Conservation (phyloP, 2,113 vertebrate genomes). For the Coptodon rendalli region DNA sequence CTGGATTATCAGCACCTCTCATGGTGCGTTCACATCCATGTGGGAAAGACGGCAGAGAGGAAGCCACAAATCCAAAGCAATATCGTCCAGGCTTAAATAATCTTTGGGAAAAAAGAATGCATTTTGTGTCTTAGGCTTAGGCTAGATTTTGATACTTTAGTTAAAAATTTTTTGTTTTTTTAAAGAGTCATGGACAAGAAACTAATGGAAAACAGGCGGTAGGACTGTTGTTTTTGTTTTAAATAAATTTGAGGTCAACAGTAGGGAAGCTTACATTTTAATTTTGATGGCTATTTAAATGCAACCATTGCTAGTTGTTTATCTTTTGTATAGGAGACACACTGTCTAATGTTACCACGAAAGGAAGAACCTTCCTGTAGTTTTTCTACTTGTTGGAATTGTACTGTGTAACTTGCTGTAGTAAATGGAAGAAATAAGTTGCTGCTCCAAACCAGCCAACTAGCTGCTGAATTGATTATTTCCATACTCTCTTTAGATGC, state of each 20-base stretch:
- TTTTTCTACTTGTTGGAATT: not conserved
- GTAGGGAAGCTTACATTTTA: not conserved
- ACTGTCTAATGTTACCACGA: not conserved
- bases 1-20: conserved; percentile 49
- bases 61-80: not conserved
- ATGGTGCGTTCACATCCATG: conserved; percentile 34
- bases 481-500: not conserved
- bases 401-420: not conserved
- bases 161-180: rapidly evolving
- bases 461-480: not conserved
- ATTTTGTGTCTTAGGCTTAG: not conserved
- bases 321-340: not conserved
- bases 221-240: not conserved
- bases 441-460: not conserved
- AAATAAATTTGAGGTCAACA: not conserved
- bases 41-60: conserved; percentile 19
- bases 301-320: not conserved
- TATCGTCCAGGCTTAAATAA: not conserved
- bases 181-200: not conserved
- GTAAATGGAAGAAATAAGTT: not conserved
- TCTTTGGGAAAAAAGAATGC: not conserved
- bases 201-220: not conserved
- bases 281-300: not conserved
- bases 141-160: not conserved
- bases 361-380: not conserved